Evolutionary conservation across 2,888 invertebrate genomes (phyloP), one percentile per base, ranked within the genome.

Genomic region (Dolichomitus sp.): DNA sequence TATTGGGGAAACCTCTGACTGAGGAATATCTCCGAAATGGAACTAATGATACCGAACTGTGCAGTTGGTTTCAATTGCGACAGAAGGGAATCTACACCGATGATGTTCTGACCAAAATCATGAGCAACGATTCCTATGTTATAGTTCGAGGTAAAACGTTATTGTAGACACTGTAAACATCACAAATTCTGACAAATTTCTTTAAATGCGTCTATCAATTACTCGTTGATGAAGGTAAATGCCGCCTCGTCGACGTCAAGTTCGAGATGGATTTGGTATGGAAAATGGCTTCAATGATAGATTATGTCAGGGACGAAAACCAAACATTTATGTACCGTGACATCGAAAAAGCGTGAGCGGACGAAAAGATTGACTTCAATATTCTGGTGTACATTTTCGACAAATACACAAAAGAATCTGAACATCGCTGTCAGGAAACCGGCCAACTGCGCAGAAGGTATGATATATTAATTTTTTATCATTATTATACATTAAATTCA

Each of bases 241-340:
- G 50, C 50, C 50, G 50, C 50, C 50, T 50, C 17, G 19, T 50
- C 50, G 50, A 50, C 50, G 9, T 50, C 19, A 50, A 9, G 1
- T 50, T 50, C 50, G 50, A 50, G 17, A 50, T 19, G 17, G 19
- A 50, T 19, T 19, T 50, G 50, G 50, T 50, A 50, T 19, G 19
- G 9, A 0, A 50, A 50, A 50, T 50, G 19, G 17, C 1, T 50
- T 17, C 50, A 50, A 50, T 50, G 50, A 48, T 48, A 17, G 50
- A 50, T 17, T 50, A 19, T 50, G 48, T 48, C 48, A 48, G 50
- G 19, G 50, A 50, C 50, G 45, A 48, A 48, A 48, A 48, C n/a
- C n/a, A 19, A 17, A 50, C 50, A 17, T 17, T 50, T 9, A 19
- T 19, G 19, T 50, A 50, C 50, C 19, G 50, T 50, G 7, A 17